phyloP scores from a whole-genome alignment of 2,888 invertebrate species.

The Rhingia rostrata region DNA sequence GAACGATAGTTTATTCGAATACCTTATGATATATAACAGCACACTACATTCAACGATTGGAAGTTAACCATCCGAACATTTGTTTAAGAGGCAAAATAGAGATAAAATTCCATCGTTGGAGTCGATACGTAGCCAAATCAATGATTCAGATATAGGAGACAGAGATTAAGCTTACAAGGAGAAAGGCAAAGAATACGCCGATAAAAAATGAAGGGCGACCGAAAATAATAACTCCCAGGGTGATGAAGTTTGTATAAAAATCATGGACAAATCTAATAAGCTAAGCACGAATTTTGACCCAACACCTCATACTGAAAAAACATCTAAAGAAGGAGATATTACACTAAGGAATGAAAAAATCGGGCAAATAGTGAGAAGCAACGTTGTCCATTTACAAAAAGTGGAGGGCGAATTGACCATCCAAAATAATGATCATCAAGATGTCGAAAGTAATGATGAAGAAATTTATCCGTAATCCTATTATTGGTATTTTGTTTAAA shows the following conservation, averaged over 20 bases:
- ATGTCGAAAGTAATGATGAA: too few species aligned
- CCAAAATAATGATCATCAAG: too few species aligned
- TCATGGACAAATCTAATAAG: not conserved
- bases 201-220: not conserved
- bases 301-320: not conserved
- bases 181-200: conserved; percentile 28
- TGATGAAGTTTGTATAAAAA: not conserved
- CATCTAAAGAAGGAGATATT: too few species aligned
- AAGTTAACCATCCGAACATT: conserved; percentile 39
- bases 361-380: too few species aligned
- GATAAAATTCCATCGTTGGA: conserved; percentile 32
- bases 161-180: conserved; percentile 41
- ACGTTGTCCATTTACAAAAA: too few species aligned
- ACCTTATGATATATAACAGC: conserved; percentile 49
- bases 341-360: too few species aligned
- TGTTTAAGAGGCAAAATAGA: conserved; percentile 44
- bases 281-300: not conserved
- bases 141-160: conserved; percentile 33
- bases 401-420: too few species aligned
- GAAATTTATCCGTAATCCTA: too few species aligned
- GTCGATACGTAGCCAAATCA: conserved; percentile 32
- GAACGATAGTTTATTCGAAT: conserved; percentile 29
- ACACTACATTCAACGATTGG: conserved; percentile 55
- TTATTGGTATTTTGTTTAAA: too few species aligned
- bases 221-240: not conserved